phyloP scores from a whole-genome alignment of 2,797 vertebrate species.

The Cuniculus paca region DNA sequence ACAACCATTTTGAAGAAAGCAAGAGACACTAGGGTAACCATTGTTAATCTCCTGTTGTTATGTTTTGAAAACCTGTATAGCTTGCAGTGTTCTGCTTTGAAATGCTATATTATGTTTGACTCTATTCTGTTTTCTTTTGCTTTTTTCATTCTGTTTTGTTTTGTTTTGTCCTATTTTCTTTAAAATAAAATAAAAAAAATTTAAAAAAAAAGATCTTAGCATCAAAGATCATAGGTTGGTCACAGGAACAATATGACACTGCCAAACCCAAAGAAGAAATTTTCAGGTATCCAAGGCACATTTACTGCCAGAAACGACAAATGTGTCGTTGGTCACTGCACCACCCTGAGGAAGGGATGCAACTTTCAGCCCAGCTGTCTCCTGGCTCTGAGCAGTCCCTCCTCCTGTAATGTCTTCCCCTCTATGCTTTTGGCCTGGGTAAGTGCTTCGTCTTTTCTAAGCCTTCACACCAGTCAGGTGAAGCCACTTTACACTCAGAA shows the following conservation, averaged over 20 bases:
- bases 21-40: too few relatives aligned
- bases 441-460: neutral
- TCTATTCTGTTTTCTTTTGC: too few relatives aligned
- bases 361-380: too few relatives aligned
- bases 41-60: too few relatives aligned
- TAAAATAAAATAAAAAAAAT: too few relatives aligned
- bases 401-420: neutral
- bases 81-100: too few relatives aligned
- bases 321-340: accelerated
- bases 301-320: neutral
- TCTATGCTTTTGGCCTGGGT: neutral
- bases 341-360: neutral
- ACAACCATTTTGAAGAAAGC: too few relatives aligned
- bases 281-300: neutral
- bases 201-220: neutral
- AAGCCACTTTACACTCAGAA: neutral
- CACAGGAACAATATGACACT: neutral
- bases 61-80: too few relatives aligned
- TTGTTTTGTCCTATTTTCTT: too few relatives aligned
- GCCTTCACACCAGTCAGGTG: neutral
- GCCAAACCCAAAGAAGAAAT: neutral
- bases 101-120: too few relatives aligned
- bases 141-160: too few relatives aligned
- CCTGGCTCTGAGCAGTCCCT: accelerated
- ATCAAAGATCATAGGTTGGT: neutral